phyloP scores from a whole-genome alignment of 1,140 invertebrate genomes.

The Dolichoris vasculosae region DNA sequence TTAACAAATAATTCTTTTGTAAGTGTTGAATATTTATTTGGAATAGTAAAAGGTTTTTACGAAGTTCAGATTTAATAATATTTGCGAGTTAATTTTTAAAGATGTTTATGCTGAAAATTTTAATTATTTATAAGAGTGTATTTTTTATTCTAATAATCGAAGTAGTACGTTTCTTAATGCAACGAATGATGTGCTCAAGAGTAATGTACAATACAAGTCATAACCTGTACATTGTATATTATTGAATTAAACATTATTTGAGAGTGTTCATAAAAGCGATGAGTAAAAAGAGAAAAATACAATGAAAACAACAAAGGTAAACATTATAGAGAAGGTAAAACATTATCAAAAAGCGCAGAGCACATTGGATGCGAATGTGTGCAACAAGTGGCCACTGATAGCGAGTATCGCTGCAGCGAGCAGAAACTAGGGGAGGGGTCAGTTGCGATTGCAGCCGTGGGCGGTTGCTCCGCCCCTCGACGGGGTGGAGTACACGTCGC shows the following conservation, averaged over 20 bases:
- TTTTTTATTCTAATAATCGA: no score
- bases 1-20: no score
- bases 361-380: constrained; percentile 49
- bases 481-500: constrained; percentile 16
- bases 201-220: no score
- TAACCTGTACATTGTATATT: not conserved
- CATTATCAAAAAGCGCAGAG: constrained; percentile 33
- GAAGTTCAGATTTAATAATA: no score
- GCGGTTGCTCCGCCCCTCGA: constrained; percentile 60
- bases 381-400: constrained; percentile 74
- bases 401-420: constrained; percentile 69
- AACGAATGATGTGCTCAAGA: no score
- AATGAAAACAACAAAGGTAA: constrained; percentile 52
- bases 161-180: no score
- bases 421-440: constrained; percentile 41
- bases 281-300: constrained; percentile 5
- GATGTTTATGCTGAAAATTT: no score
- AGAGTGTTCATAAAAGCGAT: not conserved
- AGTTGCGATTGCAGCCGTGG: constrained; percentile 15
- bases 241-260: not conserved
- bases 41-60: no score
- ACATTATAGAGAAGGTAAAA: not conserved
- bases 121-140: no score
- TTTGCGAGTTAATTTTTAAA: no score
- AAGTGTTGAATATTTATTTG: no score